Base-by-base conservation (phyloP, 2,113 vertebrate genomes). In the Nyctibius bracteatus region DNA sequence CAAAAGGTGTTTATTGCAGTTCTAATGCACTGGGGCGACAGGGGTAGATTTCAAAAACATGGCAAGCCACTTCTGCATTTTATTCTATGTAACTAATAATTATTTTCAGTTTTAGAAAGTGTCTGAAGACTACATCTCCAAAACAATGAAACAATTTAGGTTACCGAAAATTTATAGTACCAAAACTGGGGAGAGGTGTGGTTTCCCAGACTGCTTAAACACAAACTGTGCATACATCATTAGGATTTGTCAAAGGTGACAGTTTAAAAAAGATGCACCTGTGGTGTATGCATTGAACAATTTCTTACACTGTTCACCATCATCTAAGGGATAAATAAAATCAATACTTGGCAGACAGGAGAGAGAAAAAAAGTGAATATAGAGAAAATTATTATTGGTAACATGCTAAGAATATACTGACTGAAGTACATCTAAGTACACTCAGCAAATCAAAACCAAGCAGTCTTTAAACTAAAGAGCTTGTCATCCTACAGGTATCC, bases 211-310 rank as follows among this genome's bases (percentile, higher is more conserved):
- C 7, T 37, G 4, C 21, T 67, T 68, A 33, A 84, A 44, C 4
- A 39, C 3, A 59, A 43, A 35, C 17, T n/a, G 9, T 31, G 4
- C 6, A 10, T 46, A 22, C 8, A 5, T 51, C 1, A 0, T 41
- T 37, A 37, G 11, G 15, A 58, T 43, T 59, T 80, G 33, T 43
- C 52, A 67, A 43, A 79, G 18, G 21, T 33, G 15, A 11, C 7
- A 30, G 28, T 24, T 66, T 11, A 5, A 39, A 54, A 51, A 37
- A 39, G 27, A 37, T 2, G 1, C 3, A 1, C 12, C 15, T 37
- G 8, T 21, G 14, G 2, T 15, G 2, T 13, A 16, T 18, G 14
- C 21, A 43, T 14, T 41, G 44, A 59, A 44, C 25, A 47, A n/a
- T 51, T 68, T 88, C 23, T 70, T 81, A 39, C 14, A 5, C 18